Conservation (phyloP, 2,797 vertebrate genomes). For the Chiropotes sagulatus region DNA sequence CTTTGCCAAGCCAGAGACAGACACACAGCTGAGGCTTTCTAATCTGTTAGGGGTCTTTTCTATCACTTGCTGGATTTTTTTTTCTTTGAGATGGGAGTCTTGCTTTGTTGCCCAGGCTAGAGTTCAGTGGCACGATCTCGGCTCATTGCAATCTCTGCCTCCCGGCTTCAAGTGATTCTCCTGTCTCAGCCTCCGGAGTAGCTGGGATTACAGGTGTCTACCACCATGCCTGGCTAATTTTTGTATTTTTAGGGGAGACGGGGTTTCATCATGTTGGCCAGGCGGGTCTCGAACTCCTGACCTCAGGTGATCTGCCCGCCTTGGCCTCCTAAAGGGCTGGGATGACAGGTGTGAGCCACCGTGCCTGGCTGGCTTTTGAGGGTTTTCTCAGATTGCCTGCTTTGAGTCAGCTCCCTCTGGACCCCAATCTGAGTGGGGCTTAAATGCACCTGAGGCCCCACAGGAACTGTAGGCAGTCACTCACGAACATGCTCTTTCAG, state of each 20-base stretch:
- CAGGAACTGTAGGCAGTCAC: fast-evolving
- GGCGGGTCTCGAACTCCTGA: too few species aligned
- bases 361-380: background rate
- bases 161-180: background rate
- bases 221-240: too few species aligned
- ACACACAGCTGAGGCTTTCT: background rate
- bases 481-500: background rate
- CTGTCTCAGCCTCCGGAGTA: background rate
- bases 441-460: fast-evolving
- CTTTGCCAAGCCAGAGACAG: background rate
- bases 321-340: too few species aligned
- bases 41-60: background rate
- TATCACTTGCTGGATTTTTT: background rate
- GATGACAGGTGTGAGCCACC: too few species aligned
- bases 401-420: background rate
- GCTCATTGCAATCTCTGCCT: background rate
- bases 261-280: too few species aligned
- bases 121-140: background rate
- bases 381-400: background rate
- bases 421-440: background rate
- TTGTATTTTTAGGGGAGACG: too few species aligned
- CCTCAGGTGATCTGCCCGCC: too few species aligned
- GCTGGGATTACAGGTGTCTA: background rate
- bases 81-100: background rate
- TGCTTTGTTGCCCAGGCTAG: background rate